Evolutionary conservation across 2,888 invertebrate species (phyloP), one percentile per base, ranked within the genome.

Genomic region (Gymnocheta viridis): DNA sequence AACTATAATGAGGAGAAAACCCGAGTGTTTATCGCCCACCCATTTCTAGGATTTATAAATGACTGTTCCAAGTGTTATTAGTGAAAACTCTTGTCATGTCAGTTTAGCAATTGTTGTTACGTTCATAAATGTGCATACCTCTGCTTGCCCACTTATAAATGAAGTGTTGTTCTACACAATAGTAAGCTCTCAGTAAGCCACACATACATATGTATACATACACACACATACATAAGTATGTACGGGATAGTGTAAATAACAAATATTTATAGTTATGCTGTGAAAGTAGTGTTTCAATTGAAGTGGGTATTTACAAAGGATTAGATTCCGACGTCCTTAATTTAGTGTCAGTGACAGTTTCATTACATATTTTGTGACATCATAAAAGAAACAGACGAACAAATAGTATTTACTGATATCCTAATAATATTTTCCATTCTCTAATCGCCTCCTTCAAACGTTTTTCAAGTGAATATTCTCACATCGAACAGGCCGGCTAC

Each of bases 21-120:
- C 17, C n/a, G 62, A 6, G 19, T 24, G 49, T 14, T 35, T 24
- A 41, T 51, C 44, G 12, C 22, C 27, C 32, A 60, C 27, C 9
- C 19, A 77, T 60, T 60, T 58, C 9, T n/a, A 49, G 51, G 49
- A 32, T 62, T 41, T 64, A 10, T 72, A 64, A 77, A 56, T 79
- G 67, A 67, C 64, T 54, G 58, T 73, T 38, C 70, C 32, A 74
- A 77, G 77, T 83, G 72, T 82, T 72, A 80, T 72, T 64, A 64
- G 82, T 62, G 70, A 67, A 81, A 73, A 47, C 60, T 62, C 67
- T 85, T 80, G 67, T 62, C 62, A 67, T 80, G 80, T 79, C 79
- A 72, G 38, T 78, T 44, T 58, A 44, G 49, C 64, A 73, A 70
- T 72, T 66, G 72, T 72, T 66, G 72, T 67, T 62, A 38, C 49